Evolutionary conservation across 2,888 invertebrate genomes (phyloP).

Genomic region (Drosophila mimetica): DNA sequence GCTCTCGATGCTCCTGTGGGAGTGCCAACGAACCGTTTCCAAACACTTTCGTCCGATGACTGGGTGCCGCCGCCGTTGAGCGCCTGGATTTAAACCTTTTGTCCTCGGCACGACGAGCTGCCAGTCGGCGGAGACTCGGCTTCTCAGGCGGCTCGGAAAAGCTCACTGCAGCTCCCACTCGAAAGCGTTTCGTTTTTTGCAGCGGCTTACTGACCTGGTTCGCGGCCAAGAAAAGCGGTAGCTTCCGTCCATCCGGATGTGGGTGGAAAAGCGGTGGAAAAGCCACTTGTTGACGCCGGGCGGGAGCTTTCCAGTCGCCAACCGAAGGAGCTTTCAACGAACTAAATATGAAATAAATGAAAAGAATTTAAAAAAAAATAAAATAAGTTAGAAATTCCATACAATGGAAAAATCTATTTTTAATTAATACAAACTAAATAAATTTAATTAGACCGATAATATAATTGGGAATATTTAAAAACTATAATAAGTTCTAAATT

Average conservation of each 20-base stretch:
- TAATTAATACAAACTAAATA: too few species aligned
- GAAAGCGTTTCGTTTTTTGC: conserved; percentile 16
- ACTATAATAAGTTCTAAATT: too few species aligned
- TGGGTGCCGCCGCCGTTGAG: conserved; percentile 24
- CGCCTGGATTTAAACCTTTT: conserved; percentile 29
- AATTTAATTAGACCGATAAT: too few species aligned
- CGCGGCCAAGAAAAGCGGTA: conserved; percentile 19
- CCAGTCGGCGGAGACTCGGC: conserved; percentile 7
- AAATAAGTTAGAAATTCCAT: too few species aligned
- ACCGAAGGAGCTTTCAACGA: too few species aligned
- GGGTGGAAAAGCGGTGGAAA: background rate
- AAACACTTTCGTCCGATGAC: conserved; percentile 54
- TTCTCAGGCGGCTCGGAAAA: conserved; percentile 5
- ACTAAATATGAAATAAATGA: too few species aligned
- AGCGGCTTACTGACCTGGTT: conserved; percentile 14
- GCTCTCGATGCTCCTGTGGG: conserved; percentile 2
- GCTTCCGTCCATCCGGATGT: background rate
- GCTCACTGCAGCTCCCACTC: conserved; percentile 4
- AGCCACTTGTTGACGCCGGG: conserved; percentile 29
- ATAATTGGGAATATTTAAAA: too few species aligned
- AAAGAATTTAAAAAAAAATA: too few species aligned
- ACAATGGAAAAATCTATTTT: too few species aligned
- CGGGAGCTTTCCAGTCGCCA: conserved; percentile 13
- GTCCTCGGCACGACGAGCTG: conserved; percentile 9
- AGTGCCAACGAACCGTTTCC: conserved; percentile 60